Base-by-base conservation (phyloP, 1,140 invertebrate species). In the Aleiodes sp. region DNA sequence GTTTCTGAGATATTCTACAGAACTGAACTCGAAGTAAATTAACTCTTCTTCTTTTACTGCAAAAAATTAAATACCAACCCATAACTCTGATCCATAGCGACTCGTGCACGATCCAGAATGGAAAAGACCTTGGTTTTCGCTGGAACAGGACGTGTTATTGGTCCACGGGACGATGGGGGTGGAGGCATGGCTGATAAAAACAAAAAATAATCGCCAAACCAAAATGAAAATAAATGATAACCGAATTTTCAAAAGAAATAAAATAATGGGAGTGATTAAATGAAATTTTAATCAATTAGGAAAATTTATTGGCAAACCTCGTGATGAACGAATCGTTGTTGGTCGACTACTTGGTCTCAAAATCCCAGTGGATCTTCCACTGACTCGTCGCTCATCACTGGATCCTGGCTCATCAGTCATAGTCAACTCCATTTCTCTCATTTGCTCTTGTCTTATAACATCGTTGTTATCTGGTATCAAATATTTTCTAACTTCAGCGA, bases 71-170 rank as follows among this genome's bases (percentile, higher is more conserved):
- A 16, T 63, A 70, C 82, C 82, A 75, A 92, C 88, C 88, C 89
- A 70, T 92, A 92, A 65, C 88, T 90, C 76, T 92, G 90, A 80
- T 94, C 93, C 91, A 95, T 94, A 10, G 93, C 93, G 28, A 90
- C 88, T 64, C 93, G 86, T 0, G 94, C 93, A 63, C 92, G 88
- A 83, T 95, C 94, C 69, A 95, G 86, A 73, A 94, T 95, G 41
- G 92, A 94, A 82, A 94, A 89, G 1, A 94, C 92, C 83, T 94
- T 94, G 56, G 90, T 90, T 83, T 94, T 93, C n/a, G 89, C 87
- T 16, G 90, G 88, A 69, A 90, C 87, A 1, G 89, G 84, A 73
- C 86, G 80, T 33, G 86, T 78, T 28, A 84, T 84, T 52, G 88
- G 87, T 65, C 87, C 82, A 16, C 87, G 83, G 35, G 81, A 81